These are phyloP conservation scores for Papilio dardanus DNA, from an alignment of 1,140 invertebrate genomes.

Conservation along the genomic window DNA sequence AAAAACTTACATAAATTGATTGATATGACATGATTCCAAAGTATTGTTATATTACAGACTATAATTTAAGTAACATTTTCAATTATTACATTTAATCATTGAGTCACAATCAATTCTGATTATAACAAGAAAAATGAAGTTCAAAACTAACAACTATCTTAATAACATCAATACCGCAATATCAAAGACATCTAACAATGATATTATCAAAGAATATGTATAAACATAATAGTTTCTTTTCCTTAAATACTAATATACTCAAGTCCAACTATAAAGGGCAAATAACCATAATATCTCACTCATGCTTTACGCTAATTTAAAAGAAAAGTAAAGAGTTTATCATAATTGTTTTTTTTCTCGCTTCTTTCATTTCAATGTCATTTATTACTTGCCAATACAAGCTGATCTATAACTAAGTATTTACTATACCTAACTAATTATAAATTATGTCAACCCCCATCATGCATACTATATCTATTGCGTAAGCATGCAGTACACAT, in stretches of 20 bases:
- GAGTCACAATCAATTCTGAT: background rate
- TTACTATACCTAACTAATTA: background rate
- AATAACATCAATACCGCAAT: no score
- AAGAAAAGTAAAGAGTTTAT: background rate
- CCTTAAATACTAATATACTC: no score
- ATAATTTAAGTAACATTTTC: no score
- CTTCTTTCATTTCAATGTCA: background rate
- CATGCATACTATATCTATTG: background rate
- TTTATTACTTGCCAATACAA: background rate
- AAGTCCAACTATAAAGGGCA: no score
- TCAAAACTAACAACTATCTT: background rate
- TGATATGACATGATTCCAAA: no score
- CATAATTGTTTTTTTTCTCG: background rate
- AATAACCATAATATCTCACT: background rate
- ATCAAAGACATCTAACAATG: no score
- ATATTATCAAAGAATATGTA: no score
- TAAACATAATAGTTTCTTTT: no score
- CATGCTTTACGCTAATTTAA: constrained; percentile 7
- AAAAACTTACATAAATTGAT: no score
- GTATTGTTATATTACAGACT: no score
- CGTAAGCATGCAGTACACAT: background rate
- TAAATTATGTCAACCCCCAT: background rate
- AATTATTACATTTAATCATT: background rate
- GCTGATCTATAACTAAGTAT: background rate
- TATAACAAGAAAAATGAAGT: no score